Conservation (phyloP, 1,140 invertebrate species). For the Stratiolaelaps scimitus region DNA sequence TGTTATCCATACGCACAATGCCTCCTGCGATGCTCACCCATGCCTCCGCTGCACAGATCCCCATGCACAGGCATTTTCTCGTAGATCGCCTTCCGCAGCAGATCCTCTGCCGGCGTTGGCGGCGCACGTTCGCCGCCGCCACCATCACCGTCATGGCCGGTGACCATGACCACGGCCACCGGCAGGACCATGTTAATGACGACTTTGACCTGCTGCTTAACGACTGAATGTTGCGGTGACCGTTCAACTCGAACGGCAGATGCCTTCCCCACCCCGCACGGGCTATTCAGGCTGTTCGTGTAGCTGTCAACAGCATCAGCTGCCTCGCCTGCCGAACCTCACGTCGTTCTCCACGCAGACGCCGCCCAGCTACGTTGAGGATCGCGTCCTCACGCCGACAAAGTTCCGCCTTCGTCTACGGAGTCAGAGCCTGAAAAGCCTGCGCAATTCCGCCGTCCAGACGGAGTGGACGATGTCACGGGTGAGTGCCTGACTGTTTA, state of each 20-base stretch:
- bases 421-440: conserved; percentile 5
- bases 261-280: conserved; percentile 19
- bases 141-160: too few relatives aligned
- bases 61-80: too few relatives aligned
- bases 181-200: too few relatives aligned
- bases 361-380: conserved; percentile 6
- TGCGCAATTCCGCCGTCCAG: conserved; percentile 14
- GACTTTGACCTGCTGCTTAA: too few relatives aligned
- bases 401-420: conserved; percentile 1
- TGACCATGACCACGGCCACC: too few relatives aligned
- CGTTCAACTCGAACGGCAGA: not conserved
- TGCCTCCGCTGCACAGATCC: too few relatives aligned
- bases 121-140: too few relatives aligned
- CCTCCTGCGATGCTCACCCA: too few relatives aligned
- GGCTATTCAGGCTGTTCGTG: conserved; percentile 16
- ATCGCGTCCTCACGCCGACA: conserved; percentile 23
- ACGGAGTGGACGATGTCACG: conserved; percentile 15
- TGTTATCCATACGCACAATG: too few relatives aligned
- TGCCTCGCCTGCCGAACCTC: not conserved
- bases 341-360: conserved; percentile 22
- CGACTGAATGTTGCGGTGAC: not conserved
- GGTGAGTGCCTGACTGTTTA: too few relatives aligned
- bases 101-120: too few relatives aligned
- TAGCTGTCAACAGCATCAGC: not conserved
- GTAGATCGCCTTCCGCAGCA: too few relatives aligned